Base-by-base conservation (phyloP, 2,888 invertebrate species). In the Scrobipalpa atriplicella region DNA sequence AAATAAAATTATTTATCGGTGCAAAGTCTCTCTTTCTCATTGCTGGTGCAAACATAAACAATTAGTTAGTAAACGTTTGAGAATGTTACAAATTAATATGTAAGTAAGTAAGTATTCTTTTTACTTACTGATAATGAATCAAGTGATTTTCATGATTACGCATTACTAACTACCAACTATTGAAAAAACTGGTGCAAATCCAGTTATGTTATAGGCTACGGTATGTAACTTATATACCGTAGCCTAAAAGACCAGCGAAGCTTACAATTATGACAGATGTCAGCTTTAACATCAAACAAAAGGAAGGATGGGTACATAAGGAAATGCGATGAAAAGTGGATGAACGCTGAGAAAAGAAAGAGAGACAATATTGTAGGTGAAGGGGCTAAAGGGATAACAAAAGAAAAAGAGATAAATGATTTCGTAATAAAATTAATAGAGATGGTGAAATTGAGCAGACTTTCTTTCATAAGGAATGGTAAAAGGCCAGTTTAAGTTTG, bases 311-410 rank as follows among this genome's bases (percentile, higher is more conserved):
- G 67, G 63, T 61, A 58, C 60, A 62, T 66, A 68, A 54, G 62
- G 56, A 67, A 68, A 67, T 64, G 65, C 62, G 54, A 39, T 58
- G 66, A 62, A 63, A 70, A 65, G 56, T 66, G 66, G 62, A 62
- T 52, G 21, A 62, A 66, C 38, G 51, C 38, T 16, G 21, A 18
- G 39, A 41, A 51, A 51, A 36, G 61, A 66, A 51, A 43, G 51
- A 66, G 47, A 47, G 65, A 60, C 52, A 66, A 66, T 66, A 66
- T 62, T 62, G 41, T 52, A 38, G 51, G 51, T 38, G 66, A 62
- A 62, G 10, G 62, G 62, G 41, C 60, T 51, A 61, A 66, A 60
- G 47, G 65, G 65, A 60, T 51, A 65, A 65, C 47, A 65, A 58
- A 64, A 58, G 58, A n/a, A 58, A 65, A 13, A 41, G 43, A 65